Conservation (phyloP, 1,140 invertebrate genomes). For the Conus ventricosus region DNA sequence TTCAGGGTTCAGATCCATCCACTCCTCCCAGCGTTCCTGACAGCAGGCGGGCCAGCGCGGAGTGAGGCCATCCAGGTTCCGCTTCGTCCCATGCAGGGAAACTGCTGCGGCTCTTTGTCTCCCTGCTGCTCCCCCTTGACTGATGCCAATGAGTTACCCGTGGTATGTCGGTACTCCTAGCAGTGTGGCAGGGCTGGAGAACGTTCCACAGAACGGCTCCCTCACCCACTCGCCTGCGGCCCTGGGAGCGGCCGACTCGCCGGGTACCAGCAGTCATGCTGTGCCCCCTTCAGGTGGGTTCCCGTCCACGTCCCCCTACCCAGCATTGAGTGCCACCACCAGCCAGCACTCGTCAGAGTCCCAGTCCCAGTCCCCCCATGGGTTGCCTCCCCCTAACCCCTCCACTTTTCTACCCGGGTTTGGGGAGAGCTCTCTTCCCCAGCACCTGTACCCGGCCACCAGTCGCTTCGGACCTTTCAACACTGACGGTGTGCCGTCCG, state of each 20-base stretch:
- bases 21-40: not conserved
- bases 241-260: conserved; percentile 18
- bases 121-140: conserved; percentile 1
- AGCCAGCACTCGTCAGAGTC: conserved; percentile 34
- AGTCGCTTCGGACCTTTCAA: conserved; percentile 25
- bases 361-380: conserved; percentile 33
- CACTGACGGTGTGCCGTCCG: conserved; percentile 12
- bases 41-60: not conserved
- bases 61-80: not conserved
- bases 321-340: conserved; percentile 16
- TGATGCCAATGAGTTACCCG: conserved; percentile 36
- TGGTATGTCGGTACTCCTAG: conserved; percentile 34
- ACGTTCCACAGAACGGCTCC: conserved; percentile 29
- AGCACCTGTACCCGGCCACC: conserved; percentile 27
- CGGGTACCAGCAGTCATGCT: not conserved
- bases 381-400: conserved; percentile 14
- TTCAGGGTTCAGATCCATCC: not conserved
- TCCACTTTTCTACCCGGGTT: conserved; percentile 12
- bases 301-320: conserved; percentile 21
- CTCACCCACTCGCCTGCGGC: conserved; percentile 31
- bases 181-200: conserved; percentile 17
- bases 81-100: conserved; percentile 9
- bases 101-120: not conserved
- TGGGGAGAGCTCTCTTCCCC: conserved; percentile 28
- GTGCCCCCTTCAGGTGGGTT: conserved; percentile 18